phyloP scores from a whole-genome alignment of 2,888 invertebrate genomes.

The Strigamia transsilvanica region DNA sequence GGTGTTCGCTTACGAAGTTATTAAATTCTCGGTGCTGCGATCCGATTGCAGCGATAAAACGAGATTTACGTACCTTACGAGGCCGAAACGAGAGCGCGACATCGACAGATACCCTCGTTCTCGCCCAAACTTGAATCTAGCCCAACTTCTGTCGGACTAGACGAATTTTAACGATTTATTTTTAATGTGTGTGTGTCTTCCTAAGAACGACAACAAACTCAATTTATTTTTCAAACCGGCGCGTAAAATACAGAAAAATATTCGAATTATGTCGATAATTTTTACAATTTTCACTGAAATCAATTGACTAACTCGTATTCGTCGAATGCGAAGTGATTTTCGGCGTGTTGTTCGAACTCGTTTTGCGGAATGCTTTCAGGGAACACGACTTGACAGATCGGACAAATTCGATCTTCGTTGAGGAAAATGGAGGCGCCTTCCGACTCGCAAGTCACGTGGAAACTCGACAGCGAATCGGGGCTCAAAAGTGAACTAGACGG shows the following conservation, averaged over 20 bases:
- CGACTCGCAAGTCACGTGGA: neutral
- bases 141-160: no score
- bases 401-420: slow-evolving; percentile 55
- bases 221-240: no score
- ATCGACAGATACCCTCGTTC: no score
- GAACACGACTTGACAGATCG: slow-evolving; percentile 54
- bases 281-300: neutral
- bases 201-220: no score
- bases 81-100: no score
- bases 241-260: no score
- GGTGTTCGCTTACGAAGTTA: neutral
- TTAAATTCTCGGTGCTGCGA: neutral
- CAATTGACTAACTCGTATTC: slow-evolving; percentile 55
- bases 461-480: slow-evolving; percentile 28
- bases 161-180: no score
- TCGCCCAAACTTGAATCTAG: no score
- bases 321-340: slow-evolving; percentile 54
- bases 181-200: no score
- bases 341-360: slow-evolving; percentile 55
- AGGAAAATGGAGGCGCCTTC: neutral
- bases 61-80: no score
- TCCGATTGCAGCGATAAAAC: no score
- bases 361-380: slow-evolving; percentile 53
- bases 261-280: neutral
- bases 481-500: neutral